A percentile compares a stretch with the other conserved stretches of the same genome.
These are phyloP conservation scores for Colossoma macropomum DNA, from an alignment of 2,113 vertebrate species.

Conservation along the genomic window DNA sequence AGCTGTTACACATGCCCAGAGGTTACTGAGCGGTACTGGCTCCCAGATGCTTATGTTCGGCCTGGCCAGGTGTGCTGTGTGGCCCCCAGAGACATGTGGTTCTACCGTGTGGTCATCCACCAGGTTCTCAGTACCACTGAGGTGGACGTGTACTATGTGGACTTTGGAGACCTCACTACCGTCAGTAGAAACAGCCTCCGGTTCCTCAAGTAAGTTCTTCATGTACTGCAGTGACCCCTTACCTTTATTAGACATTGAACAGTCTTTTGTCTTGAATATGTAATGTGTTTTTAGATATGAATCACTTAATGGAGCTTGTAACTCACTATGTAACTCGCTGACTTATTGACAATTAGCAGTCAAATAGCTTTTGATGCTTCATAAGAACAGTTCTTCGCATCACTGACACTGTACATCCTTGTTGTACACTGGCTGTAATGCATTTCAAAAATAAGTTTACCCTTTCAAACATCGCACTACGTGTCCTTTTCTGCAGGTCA, in stretches of 20 bases:
- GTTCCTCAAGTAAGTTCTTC: conserved; percentile 90
- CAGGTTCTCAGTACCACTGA: conserved; percentile 75
- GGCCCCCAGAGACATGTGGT: conserved; percentile 81
- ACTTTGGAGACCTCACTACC: conserved; percentile 82
- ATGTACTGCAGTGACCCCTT: background rate
- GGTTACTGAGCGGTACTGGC: conserved; percentile 82
- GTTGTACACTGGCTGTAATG: too few species aligned
- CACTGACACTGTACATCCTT: too few species aligned
- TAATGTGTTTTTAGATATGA: too few species aligned
- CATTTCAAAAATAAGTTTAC: too few species aligned
- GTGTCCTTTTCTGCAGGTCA: conserved; percentile 72
- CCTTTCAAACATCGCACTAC: background rate
- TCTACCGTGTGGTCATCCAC: conserved; percentile 90
- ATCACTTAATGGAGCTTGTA: too few species aligned
- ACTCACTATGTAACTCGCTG: too few species aligned
- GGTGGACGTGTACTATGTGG: conserved; percentile 89
- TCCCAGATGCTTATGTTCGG: conserved; percentile 79
- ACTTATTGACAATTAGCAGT: too few species aligned
- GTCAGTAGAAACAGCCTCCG: conserved; percentile 80
- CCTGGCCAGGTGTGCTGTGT: conserved; percentile 89
- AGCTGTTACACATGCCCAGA: conserved; percentile 83
- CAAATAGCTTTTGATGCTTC: too few species aligned
- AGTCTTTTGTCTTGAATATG: background rate
- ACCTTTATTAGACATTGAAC: background rate
- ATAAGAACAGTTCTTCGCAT: too few species aligned